A percentile compares a stretch with the other conserved stretches of the same genome.
Evolutionary conservation across 35 echinoderm and acorn worm species (phyloP).

Genomic region (Heliocidaris tuberculata): DNA sequence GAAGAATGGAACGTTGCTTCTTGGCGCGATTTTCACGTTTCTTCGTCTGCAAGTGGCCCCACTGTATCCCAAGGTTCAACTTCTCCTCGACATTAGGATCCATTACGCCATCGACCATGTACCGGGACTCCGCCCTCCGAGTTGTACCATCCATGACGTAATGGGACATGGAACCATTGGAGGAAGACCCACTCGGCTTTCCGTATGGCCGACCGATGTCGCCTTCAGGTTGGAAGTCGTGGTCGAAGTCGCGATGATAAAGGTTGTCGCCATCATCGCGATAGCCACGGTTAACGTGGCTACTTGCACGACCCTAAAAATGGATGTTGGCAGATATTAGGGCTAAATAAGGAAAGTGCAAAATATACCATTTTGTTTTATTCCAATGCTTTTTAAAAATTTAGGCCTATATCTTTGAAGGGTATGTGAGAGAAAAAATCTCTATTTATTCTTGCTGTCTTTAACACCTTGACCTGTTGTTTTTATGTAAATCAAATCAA

Average conservation of each 20-base stretch:
- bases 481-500: too few species aligned
- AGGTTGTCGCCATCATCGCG: not conserved
- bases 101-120: not conserved
- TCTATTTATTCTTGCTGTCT: too few species aligned
- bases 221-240: not conserved
- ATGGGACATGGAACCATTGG: not conserved
- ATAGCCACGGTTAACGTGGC: not conserved
- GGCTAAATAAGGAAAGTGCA: too few species aligned
- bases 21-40: not conserved
- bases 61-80: not conserved
- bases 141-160: not conserved
- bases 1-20: not conserved
- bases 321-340: not conserved
- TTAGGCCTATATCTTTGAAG: too few species aligned
- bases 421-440: too few species aligned
- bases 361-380: too few species aligned
- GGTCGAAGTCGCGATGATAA: not conserved
- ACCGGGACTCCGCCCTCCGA: not conserved
- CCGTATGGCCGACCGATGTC: not conserved
- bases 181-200: not conserved
- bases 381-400: too few species aligned
- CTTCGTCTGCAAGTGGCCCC: not conserved
- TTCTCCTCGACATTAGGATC: not conserved
- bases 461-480: too few species aligned
- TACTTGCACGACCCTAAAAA: not conserved